Base-by-base conservation (phyloP, 2,797 vertebrate genomes). In the Podarcis lilfordi region DNA sequence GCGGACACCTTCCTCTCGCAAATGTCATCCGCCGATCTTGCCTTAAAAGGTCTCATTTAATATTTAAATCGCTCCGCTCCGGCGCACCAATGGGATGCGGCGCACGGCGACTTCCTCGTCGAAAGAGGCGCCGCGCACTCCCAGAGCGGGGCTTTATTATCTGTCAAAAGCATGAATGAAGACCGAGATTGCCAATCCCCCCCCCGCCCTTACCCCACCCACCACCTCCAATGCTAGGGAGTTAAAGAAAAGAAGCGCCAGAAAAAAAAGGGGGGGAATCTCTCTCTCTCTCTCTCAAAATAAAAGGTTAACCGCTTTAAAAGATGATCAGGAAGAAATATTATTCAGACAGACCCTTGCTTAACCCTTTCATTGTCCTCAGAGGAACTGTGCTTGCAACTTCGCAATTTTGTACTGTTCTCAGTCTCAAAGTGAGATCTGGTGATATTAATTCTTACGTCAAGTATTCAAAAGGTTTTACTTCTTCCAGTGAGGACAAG, bases 11-110 rank as follows among this genome's bases (percentile, higher is more conserved):
- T 27, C 45, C 72, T 17, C 40, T 45, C 72, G 6, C 25, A 59
- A 64, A 68, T 85, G 88, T 85, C 88, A 76, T 7, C 88, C 64
- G 19, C 81, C 72, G 72, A 59, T 43, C 84, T 82, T 71, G 84
- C 88, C 88, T 86, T 85, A 89, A 89, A 89, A 89, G 88, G 88
- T 8, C 88, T 89, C 78, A 85, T 86, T 75, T 75, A 86, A 89
- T 89, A 89, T 86, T 85, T 50, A 89, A 89, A 89, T 89, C 69
- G 59, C 74, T 50, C 27, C 69, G 15, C 25, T 4, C 27, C 83
- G 2, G 23, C 37, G 82, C 69, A 8, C 88, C 88, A 85, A 89
- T 85, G 32, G 77, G 66, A 43, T 8, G 10, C 75, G 4, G 8
- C 4, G 4, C 13, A 15, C 69, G 50, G 29, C 21, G n/a, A 82